Percentiles rank a stretch among this genome's conserved stretches.
Evolutionary conservation across 2,888 invertebrate species (phyloP).

Genomic region (Emesis castigata): DNA sequence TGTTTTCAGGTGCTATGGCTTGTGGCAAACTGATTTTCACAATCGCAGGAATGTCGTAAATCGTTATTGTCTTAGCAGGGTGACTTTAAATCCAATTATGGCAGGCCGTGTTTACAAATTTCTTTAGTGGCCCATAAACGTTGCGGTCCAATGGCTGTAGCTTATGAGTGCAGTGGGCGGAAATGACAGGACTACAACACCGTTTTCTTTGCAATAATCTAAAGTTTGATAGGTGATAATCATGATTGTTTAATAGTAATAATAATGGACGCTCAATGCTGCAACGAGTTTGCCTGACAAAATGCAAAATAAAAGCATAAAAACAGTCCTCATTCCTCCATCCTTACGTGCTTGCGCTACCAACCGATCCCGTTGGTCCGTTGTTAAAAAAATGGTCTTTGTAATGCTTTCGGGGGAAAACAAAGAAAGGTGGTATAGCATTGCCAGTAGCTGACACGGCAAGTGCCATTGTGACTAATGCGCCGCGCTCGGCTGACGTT

Average conservation of each 20-base stretch:
- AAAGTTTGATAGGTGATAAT: not conserved
- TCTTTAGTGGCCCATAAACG: constrained; percentile 63
- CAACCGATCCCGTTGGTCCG: not conserved
- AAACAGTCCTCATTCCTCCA: not conserved
- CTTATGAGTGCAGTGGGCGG: not conserved
- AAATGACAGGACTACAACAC: not conserved
- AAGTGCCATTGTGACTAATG: not conserved
- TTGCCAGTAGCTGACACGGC: not conserved
- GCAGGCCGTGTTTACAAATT: constrained; percentile 27
- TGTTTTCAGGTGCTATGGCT: constrained; percentile 29
- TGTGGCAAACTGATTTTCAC: constrained; percentile 23
- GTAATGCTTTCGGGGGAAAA: not conserved
- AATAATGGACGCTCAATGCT: not conserved
- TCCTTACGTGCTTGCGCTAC: not conserved
- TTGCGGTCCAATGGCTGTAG: constrained; percentile 55
- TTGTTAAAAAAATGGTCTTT: not conserved
- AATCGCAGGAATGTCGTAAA: constrained; percentile 52
- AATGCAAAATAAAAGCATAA: not conserved
- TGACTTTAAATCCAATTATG: constrained; percentile 39
- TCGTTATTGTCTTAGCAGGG: constrained; percentile 54
- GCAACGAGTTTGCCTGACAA: not conserved
- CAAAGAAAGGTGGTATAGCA: not conserved
- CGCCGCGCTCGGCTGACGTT: no score
- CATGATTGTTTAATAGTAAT: not conserved
- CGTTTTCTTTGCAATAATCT: not conserved